Conservation (phyloP, 2,888 invertebrate species). For the Muscina levida region DNA sequence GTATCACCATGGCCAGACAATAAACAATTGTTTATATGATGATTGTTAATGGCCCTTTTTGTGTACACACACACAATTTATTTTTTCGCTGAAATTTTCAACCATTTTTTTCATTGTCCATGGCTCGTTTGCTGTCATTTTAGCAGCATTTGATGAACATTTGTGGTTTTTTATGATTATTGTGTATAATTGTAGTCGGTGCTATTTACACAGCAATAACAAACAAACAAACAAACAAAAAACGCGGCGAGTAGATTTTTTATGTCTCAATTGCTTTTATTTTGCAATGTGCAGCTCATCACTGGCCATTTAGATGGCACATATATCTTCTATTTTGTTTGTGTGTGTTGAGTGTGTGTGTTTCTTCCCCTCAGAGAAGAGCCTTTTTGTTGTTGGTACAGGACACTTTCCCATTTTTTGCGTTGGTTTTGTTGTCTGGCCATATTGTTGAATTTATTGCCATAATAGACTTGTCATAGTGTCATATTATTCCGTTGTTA, state of each 20-base stretch:
- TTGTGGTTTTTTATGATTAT: conserved; percentile 53
- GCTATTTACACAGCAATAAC: neutral
- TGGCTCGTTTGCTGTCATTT: conserved; percentile 12
- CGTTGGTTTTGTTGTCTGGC: conserved; percentile 35
- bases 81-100: neutral
- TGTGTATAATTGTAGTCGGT: conserved; percentile 42
- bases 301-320: conserved; percentile 43
- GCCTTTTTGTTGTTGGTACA: conserved; percentile 12
- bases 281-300: conserved; percentile 29
- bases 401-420: neutral
- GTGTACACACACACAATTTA: neutral
- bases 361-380: too few relatives aligned
- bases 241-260: conserved; percentile 38
- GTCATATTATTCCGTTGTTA: conserved; percentile 48
- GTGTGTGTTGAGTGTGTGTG: too few relatives aligned
- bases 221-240: conserved; percentile 16
- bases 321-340: conserved; percentile 40
- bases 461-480: conserved; percentile 57
- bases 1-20: conserved; percentile 25
- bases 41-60: conserved; percentile 58
- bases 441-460: conserved; percentile 57
- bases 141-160: conserved; percentile 36
- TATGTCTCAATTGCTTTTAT: conserved; percentile 49
- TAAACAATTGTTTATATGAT: conserved; percentile 36
- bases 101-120: neutral